Conservation (phyloP, 2,888 invertebrate species). For the Cerceris rybyensis region DNA sequence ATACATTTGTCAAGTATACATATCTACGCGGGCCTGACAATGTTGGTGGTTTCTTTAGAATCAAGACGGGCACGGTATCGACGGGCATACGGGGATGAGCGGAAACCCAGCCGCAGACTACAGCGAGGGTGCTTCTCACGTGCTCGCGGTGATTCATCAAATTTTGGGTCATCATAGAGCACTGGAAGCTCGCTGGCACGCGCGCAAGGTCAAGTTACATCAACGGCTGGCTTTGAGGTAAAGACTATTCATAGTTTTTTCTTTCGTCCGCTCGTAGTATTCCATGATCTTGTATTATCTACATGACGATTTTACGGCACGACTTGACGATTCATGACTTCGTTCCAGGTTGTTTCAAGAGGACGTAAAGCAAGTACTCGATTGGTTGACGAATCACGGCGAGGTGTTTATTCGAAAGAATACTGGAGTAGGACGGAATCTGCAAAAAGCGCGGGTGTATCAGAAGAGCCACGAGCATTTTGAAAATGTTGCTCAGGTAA, state of each 20-base stretch:
- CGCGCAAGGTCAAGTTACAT: slow-evolving; percentile 96
- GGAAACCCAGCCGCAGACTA: slow-evolving; percentile 97
- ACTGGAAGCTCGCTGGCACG: slow-evolving; percentile 96
- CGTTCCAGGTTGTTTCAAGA: slow-evolving; percentile 92
- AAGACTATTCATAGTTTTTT: background rate
- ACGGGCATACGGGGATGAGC: slow-evolving; percentile 85
- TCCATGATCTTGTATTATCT: too few relatives aligned
- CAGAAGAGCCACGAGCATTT: slow-evolving; percentile 99
- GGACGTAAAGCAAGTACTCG: slow-evolving; percentile 98
- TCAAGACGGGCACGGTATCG: slow-evolving; percentile 82
- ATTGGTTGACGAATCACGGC: slow-evolving; percentile 98
- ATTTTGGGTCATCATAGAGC: slow-evolving; percentile 97
- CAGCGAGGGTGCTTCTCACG: slow-evolving; percentile 97
- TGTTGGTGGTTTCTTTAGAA: slow-evolving; percentile 67
- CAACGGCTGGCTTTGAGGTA: slow-evolving; percentile 92
- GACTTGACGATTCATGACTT: background rate
- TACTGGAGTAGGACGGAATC: slow-evolving; percentile 97
- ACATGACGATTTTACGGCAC: background rate
- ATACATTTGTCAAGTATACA: too few relatives aligned
- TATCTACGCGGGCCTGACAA: slow-evolving; percentile 12
- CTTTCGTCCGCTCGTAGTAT: background rate
- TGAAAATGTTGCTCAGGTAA: slow-evolving; percentile 98
- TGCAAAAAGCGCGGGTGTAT: slow-evolving; percentile 96
- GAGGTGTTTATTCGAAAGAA: slow-evolving; percentile 98
- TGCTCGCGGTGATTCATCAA: slow-evolving; percentile 97